Conservation (phyloP, 2,888 invertebrate species). For the Maniola hyperantus region DNA sequence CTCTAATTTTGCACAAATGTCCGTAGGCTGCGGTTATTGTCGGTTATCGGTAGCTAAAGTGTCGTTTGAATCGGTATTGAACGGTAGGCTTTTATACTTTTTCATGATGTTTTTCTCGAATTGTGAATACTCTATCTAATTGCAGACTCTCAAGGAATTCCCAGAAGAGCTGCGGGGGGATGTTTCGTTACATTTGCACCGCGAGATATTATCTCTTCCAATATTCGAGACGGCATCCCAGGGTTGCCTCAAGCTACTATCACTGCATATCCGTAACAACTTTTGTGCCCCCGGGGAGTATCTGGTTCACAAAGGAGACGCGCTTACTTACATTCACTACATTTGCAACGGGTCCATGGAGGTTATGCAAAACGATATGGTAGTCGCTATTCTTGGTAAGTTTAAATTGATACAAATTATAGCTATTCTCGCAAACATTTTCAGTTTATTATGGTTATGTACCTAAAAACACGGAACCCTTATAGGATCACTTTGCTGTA, state of each 20-base stretch:
- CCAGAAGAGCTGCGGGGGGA: slow-evolving; percentile 97
- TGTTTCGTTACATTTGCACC: slow-evolving; percentile 97
- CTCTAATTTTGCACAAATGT: neutral
- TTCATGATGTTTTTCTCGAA: neutral
- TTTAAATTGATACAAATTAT: slow-evolving; percentile 32
- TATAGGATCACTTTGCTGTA: no score
- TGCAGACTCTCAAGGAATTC: slow-evolving; percentile 96
- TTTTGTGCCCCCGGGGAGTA: slow-evolving; percentile 98
- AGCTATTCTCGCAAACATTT: neutral
- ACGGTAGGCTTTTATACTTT: neutral
- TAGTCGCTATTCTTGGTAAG: slow-evolving; percentile 97
- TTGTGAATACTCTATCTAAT: slow-evolving; percentile 44
- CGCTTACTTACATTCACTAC: slow-evolving; percentile 96
- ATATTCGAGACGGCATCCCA: slow-evolving; percentile 97
- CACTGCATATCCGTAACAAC: slow-evolving; percentile 95
- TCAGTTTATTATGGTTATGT: no score
- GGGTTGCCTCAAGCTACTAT: slow-evolving; percentile 95
- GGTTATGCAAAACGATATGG: slow-evolving; percentile 97
- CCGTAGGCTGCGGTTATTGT: neutral
- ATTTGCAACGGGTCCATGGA: slow-evolving; percentile 99
- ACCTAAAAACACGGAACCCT: no score
- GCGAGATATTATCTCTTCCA: slow-evolving; percentile 96
- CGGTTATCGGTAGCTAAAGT: no score
- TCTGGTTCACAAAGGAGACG: slow-evolving; percentile 96
- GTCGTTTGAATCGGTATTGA: no score